Evolutionary conservation across 2,113 vertebrate species (phyloP), one percentile per base, ranked within the genome.

Genomic region (Carollia perspicillata): DNA sequence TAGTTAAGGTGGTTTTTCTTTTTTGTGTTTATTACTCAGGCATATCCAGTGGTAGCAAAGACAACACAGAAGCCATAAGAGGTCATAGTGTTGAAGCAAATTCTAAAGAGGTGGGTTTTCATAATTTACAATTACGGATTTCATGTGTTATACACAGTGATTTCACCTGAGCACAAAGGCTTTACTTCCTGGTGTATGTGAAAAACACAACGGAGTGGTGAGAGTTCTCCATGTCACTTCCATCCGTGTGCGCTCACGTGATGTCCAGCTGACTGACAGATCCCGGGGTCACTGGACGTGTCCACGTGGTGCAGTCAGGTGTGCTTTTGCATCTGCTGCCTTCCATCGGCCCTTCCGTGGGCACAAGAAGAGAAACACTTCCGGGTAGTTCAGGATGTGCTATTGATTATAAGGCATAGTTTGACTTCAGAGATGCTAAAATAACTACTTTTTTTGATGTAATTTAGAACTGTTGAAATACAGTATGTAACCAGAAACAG

Each of bases 51-150:
- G 55, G 42, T 35, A 44, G 80, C 89, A 90, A 89, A 53, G 90
- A 74, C 20, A 35, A 28, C 69, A 44, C 53, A 28, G 96, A 95
- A 93, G 75, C 60, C 18, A 0, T 9, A 35, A 81, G 85, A 65
- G 17, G 63, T 53, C 66, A 69, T 17, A 53, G 33, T 28, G 33
- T 37, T 71, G 90, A 97, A 93, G 85, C 79, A 84, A 58, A 84
- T 33, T 26, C 72, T n/a, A 49, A 91, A 90, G 90, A 98, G 97
- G 98, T 98, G 20, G 16, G 96, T 84, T 88, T 90, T n/a, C 20
- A 0, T 88, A 35, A 33, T 17, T 51, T 51, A 51, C 35, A 65
- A 63, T 37, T 2, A 42, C 22, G 17, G 8, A 55, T 89, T 49
- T 78, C 6, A 0, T 72, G 42, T 83, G 60, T 60, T 58, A 13